These are phyloP conservation scores for Heterodera carotae DNA, from an alignment of 1,140 invertebrate species.

Conservation along the genomic window DNA sequence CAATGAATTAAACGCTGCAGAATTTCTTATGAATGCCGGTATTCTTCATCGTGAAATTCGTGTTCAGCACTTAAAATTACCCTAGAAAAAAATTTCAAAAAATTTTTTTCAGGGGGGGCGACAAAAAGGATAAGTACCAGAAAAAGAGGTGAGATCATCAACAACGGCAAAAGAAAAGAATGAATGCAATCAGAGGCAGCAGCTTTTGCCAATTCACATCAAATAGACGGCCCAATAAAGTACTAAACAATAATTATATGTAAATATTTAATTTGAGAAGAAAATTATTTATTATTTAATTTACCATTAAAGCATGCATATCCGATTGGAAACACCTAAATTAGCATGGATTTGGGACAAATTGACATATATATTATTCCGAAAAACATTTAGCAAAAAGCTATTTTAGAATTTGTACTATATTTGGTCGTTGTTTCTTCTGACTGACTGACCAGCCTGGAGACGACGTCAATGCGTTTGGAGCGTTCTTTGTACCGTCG, in stretches of 20 bases:
- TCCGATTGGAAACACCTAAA: slow-evolving; percentile 64
- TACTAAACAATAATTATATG: slow-evolving; percentile 39
- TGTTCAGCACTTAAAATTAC: no score
- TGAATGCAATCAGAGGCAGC: background rate
- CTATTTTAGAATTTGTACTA: no score
- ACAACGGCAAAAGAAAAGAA: slow-evolving; percentile 17
- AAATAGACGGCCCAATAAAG: slow-evolving; percentile 65
- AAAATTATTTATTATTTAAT: slow-evolving; percentile 26
- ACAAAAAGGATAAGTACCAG: no score
- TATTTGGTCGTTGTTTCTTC: no score
- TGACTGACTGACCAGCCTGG: slow-evolving; percentile 44
- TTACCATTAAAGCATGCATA: slow-evolving; percentile 65
- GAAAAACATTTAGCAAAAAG: background rate
- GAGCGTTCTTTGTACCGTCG: slow-evolving; percentile 59
- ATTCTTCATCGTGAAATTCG: no score
- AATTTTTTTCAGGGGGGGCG: no score
- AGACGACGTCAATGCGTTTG: slow-evolving; percentile 61
- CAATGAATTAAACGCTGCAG: no score
- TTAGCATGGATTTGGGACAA: slow-evolving; percentile 18
- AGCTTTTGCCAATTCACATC: slow-evolving; percentile 48
- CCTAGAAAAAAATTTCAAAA: no score
- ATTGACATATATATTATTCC: background rate
- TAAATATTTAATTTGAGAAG: no score
- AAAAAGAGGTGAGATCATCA: background rate
- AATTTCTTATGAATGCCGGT: no score